These are phyloP conservation scores for Harpalus rufipes DNA, from an alignment of 2,888 invertebrate species.

Conservation along the genomic window DNA sequence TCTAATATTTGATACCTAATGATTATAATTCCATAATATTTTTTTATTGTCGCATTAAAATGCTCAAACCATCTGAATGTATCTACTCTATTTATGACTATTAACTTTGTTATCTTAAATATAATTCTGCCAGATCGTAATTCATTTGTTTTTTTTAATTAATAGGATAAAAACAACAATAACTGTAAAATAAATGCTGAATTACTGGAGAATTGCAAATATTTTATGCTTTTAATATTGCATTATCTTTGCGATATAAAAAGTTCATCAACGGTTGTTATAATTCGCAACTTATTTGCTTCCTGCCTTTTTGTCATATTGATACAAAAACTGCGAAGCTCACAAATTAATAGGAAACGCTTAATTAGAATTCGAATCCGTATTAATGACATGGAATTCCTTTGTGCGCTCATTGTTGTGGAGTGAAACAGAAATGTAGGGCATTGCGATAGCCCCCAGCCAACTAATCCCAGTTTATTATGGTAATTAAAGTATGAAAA, in stretches of 20 bases:
- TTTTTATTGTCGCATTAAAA: too few species aligned
- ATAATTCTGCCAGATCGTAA: too few species aligned
- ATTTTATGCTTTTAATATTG: too few species aligned
- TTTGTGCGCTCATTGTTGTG: slow-evolving; percentile 16
- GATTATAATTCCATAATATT: too few species aligned
- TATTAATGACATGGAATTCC: slow-evolving; percentile 16
- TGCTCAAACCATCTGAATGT: too few species aligned
- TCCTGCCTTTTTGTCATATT: not conserved
- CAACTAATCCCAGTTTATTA: slow-evolving; percentile 36
- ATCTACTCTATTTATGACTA: too few species aligned
- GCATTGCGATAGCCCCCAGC: slow-evolving; percentile 6
- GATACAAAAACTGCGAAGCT: not conserved
- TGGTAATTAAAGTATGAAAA: slow-evolving; percentile 51
- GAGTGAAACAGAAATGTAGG: slow-evolving; percentile 21
- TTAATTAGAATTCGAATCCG: slow-evolving; percentile 8
- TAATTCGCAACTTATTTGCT: not conserved
- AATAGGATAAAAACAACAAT: too few species aligned
- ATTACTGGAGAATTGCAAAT: too few species aligned
- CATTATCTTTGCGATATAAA: not conserved
- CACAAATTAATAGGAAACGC: slow-evolving; percentile 25
- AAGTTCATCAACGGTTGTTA: not conserved
- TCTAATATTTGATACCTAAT: too few species aligned
- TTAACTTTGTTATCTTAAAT: too few species aligned
- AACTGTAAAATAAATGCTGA: too few species aligned
- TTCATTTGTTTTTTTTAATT: too few species aligned